These are phyloP conservation scores for Drosophila triauraria DNA, from an alignment of 1,140 invertebrate species.

Conservation along the genomic window DNA sequence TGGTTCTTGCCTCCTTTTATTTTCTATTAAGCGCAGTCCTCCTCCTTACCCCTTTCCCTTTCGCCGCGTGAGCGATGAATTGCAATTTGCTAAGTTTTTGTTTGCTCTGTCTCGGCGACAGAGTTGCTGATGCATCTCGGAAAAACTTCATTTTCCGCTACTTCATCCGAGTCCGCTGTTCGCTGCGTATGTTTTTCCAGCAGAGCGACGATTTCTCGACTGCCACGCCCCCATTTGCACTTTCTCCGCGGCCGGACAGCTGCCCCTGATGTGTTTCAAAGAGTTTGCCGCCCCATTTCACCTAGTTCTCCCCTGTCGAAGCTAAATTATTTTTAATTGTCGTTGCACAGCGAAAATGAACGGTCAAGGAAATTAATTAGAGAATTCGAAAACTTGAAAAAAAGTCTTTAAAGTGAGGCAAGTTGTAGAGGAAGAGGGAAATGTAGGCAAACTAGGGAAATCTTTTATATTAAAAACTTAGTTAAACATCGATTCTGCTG, in stretches of 20 bases:
- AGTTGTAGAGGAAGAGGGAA: too few species aligned
- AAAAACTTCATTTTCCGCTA: conserved; percentile 79
- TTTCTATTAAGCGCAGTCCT: conserved; percentile 64
- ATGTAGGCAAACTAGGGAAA: too few species aligned
- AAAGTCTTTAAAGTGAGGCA: not conserved
- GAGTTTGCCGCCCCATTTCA: conserved; percentile 18
- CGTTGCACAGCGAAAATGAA: conserved; percentile 15
- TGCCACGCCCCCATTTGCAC: conserved; percentile 34
- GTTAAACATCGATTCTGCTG: too few species aligned
- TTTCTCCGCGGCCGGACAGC: conserved; percentile 18
- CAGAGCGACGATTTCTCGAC: conserved; percentile 61
- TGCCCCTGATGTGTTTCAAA: conserved; percentile 8
- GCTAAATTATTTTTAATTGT: conserved; percentile 65
- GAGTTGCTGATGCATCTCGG: conserved; percentile 49
- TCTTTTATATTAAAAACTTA: too few species aligned
- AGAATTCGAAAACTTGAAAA: too few species aligned
- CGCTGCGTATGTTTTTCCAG: conserved; percentile 13
- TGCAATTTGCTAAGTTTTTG: conserved; percentile 81
- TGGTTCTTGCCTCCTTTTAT: conserved; percentile 77
- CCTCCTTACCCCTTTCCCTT: not conserved
- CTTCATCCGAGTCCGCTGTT: conserved; percentile 64
- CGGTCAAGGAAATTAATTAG: not conserved
- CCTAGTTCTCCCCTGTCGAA: conserved; percentile 23
- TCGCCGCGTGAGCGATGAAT: conserved; percentile 64
- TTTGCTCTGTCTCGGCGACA: conserved; percentile 46